Percentiles rank a stretch among this genome's conserved stretches.
These are phyloP conservation scores for Etheostoma spectabile DNA, from an alignment of 2,113 vertebrate genomes.

Conservation along the genomic window DNA sequence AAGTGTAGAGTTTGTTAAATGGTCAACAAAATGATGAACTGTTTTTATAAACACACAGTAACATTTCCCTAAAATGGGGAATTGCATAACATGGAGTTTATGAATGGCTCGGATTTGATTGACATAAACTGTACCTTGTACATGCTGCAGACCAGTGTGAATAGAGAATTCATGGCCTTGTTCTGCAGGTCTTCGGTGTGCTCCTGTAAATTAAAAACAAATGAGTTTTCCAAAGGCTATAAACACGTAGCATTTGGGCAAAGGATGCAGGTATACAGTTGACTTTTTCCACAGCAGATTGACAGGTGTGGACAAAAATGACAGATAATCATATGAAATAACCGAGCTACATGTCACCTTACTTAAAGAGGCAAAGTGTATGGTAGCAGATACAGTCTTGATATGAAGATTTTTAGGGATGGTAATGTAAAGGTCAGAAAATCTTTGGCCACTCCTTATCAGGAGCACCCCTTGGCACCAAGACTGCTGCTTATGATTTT, in stretches of 20 bases:
- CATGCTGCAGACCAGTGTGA: constrained; percentile 83
- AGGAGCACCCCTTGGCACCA: neutral
- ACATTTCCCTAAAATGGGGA: neutral
- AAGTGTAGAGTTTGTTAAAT: neutral
- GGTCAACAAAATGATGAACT: neutral
- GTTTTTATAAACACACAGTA: neutral
- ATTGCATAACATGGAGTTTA: neutral
- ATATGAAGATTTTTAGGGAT: neutral
- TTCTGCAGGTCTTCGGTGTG: constrained; percentile 80
- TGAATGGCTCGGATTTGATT: neutral
- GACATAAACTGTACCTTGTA: constrained; percentile 82
- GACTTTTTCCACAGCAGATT: neutral
- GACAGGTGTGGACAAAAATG: neutral
- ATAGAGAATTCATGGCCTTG: constrained; percentile 78
- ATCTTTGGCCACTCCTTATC: neutral
- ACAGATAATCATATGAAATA: neutral
- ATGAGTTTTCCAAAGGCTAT: neutral
- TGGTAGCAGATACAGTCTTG: neutral
- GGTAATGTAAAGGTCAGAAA: neutral
- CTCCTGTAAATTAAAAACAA: constrained; percentile 53
- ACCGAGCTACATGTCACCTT: neutral
- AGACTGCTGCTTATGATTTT: neutral
- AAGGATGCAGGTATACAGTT: neutral
- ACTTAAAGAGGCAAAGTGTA: neutral
- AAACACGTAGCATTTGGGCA: neutral